These are phyloP conservation scores for Takifugu flavidus DNA, from an alignment of 2,113 vertebrate species.

Conservation along the genomic window DNA sequence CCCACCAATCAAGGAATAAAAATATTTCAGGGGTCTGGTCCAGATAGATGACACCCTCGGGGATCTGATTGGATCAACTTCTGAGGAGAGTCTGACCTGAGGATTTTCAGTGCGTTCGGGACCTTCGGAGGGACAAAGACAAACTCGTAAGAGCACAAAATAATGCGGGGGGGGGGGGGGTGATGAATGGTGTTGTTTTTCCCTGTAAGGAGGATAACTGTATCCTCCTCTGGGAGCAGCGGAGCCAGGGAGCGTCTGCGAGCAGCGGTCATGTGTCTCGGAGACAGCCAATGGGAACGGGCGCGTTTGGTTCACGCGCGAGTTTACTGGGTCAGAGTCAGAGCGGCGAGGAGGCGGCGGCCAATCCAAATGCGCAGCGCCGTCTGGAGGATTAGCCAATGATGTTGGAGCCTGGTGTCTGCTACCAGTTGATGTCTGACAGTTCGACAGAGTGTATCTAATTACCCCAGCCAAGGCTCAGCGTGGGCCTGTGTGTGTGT, in stretches of 20 bases:
- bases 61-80: constrained; percentile 41
- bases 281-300: constrained; percentile 72
- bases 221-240: constrained; percentile 68
- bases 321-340: constrained; percentile 79
- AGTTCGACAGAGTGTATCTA: constrained; percentile 75
- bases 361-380: constrained; percentile 57
- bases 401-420: constrained; percentile 65
- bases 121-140: constrained; percentile 49
- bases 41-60: constrained; percentile 38
- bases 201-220: constrained; percentile 66
- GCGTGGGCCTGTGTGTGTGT: constrained; percentile 53
- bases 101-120: constrained; percentile 18
- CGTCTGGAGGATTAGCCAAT: constrained; percentile 72
- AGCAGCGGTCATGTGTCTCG: constrained; percentile 72
- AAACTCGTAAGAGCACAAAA: constrained; percentile 51
- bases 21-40: constrained; percentile 21
- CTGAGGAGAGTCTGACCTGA: constrained; percentile 43
- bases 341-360: constrained; percentile 52
- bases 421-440: constrained; percentile 75
- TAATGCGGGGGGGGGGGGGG: constrained; percentile 48
- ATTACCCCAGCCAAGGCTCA: constrained; percentile 66
- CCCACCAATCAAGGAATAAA: constrained; percentile 19
- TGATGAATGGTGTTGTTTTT: constrained; percentile 73
- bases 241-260: constrained; percentile 40
- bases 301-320: constrained; percentile 67